These are phyloP conservation scores for Scaptomyza reducta DNA, from an alignment of 2,888 invertebrate species.

Conservation along the genomic window DNA sequence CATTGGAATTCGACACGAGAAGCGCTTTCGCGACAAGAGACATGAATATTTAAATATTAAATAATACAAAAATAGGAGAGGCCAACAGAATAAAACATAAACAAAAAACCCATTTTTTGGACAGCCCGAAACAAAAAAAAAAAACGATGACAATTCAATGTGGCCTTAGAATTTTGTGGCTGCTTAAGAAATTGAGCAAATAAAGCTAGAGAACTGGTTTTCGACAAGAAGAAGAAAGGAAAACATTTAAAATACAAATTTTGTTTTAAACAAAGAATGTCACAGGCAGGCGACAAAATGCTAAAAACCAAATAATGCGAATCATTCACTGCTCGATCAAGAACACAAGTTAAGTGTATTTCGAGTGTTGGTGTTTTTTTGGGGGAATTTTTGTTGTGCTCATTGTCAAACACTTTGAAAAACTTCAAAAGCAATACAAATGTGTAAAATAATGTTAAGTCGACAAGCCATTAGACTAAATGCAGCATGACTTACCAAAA, in stretches of 20 bases:
- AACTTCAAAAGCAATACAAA: constrained; percentile 27
- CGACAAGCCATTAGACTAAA: constrained; percentile 72
- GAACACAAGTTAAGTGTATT: constrained; percentile 28
- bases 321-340: constrained; percentile 24
- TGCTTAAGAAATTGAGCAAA: constrained; percentile 37
- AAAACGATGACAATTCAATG: constrained; percentile 41
- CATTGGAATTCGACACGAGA: constrained; percentile 50
- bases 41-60: constrained; percentile 61
- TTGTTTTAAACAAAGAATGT: constrained; percentile 21
- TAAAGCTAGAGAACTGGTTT: constrained; percentile 53
- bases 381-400: constrained; percentile 10
- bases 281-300: constrained; percentile 17
- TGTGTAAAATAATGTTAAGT: constrained; percentile 43
- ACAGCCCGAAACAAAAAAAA: constrained; percentile 6
- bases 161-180: constrained; percentile 25
- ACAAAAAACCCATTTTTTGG: constrained; percentile 4
- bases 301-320: constrained; percentile 14
- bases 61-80: constrained; percentile 36
- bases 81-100: neutral
- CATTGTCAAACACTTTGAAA: constrained; percentile 44
- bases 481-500: constrained; percentile 73
- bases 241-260: constrained; percentile 1
- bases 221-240: neutral
- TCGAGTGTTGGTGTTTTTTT: constrained; percentile 6
- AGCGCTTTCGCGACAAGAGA: constrained; percentile 16